phyloP scores from a whole-genome alignment of 2,888 invertebrate species.

The Melinopterus prodromus region DNA sequence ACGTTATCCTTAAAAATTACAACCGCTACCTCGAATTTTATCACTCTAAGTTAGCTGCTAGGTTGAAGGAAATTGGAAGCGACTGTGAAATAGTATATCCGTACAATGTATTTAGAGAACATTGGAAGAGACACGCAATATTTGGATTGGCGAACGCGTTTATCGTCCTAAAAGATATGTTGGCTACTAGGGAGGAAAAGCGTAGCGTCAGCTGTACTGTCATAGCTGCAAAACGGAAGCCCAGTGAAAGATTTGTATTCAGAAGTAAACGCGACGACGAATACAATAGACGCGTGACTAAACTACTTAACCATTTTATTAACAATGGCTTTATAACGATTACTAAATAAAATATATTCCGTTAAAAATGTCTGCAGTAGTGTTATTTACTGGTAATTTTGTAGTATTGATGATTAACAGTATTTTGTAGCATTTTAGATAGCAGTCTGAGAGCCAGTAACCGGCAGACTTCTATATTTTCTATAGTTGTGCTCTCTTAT shows the following conservation, averaged over 20 bases:
- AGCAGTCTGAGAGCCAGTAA: no score
- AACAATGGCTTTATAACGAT: constrained; percentile 18
- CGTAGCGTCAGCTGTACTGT: neutral
- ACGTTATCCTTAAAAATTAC: constrained; percentile 10
- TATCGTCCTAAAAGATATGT: constrained; percentile 20
- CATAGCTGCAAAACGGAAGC: neutral
- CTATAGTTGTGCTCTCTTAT: no score
- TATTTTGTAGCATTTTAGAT: no score
- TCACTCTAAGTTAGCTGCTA: neutral
- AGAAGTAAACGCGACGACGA: constrained; percentile 11
- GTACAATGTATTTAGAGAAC: constrained; percentile 11
- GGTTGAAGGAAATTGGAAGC: constrained; percentile 12
- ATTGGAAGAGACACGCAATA: constrained; percentile 27
- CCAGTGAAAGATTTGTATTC: neutral
- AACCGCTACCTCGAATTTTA: constrained; percentile 19
- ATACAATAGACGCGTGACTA: constrained; percentile 13
- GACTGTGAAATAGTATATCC: constrained; percentile 22
- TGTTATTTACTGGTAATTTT: neutral
- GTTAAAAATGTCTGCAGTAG: neutral
- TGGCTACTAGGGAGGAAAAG: constrained; percentile 18
- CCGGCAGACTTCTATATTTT: no score
- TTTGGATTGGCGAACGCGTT: constrained; percentile 24
- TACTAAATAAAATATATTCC: neutral
- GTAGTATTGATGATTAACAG: no score
- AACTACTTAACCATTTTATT: constrained; percentile 9